Percentiles rank a stretch among this genome's conserved stretches.
Conservation (phyloP, 2,797 vertebrate species). For the Clarias platycephalus region DNA sequence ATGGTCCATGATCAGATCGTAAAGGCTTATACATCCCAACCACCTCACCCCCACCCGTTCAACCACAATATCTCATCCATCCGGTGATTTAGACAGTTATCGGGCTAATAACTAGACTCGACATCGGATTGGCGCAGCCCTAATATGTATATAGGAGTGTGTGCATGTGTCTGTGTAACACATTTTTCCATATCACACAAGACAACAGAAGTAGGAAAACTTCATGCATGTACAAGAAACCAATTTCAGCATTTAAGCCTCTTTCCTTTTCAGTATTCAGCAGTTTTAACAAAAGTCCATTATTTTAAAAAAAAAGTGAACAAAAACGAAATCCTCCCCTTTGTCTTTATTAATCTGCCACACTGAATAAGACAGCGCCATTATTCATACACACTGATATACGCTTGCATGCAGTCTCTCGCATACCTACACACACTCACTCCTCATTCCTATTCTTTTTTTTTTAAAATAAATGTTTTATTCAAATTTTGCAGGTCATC, state of each 20-base stretch:
- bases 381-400: constrained; percentile 27
- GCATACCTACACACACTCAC: constrained; percentile 11
- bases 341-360: constrained; percentile 42
- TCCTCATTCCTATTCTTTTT: background rate
- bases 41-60: no score
- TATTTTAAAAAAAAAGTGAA: constrained; percentile 27
- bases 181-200: background rate
- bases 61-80: no score
- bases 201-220: background rate
- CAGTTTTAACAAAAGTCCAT: constrained; percentile 40
- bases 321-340: constrained; percentile 26
- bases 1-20: background rate
- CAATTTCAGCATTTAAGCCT: background rate
- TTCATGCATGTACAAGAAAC: constrained; percentile 13
- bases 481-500: constrained; percentile 23
- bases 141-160: no score
- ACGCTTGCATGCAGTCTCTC: background rate
- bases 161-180: background rate
- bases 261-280: constrained; percentile 9
- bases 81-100: no score
- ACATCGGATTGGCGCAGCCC: no score
- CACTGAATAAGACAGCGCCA: constrained; percentile 29
- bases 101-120: no score
- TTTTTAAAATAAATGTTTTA: constrained; percentile 28
- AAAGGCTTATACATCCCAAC: no score